Evolutionary conservation across 37 sponge, comb jelly and placozoan species (phyloP).

Genomic region (Dysidea cf. avara): DNA sequence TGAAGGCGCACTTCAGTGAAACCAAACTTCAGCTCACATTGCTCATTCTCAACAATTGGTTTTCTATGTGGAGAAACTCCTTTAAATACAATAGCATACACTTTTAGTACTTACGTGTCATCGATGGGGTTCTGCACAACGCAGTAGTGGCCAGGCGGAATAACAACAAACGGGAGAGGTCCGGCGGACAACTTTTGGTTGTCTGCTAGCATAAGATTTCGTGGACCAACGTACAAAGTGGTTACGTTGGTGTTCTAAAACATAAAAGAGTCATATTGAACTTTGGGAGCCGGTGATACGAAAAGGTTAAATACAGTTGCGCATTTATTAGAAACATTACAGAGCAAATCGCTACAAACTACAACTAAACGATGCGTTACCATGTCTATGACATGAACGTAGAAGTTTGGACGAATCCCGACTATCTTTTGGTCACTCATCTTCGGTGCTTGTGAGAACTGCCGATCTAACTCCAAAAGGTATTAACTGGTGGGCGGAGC

Average conservation of each 20-base stretch:
- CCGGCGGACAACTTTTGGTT: conserved; percentile 75
- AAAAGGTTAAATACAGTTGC: too few relatives aligned
- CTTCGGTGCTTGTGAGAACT: too few relatives aligned
- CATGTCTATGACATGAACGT: conserved; percentile 81
- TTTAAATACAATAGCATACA: neutral
- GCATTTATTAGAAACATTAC: too few relatives aligned
- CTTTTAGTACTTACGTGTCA: conserved; percentile 22
- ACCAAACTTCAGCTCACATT: conserved; percentile 71
- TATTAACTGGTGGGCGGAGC: too few relatives aligned
- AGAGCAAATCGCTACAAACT: too few relatives aligned
- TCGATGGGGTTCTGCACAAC: conserved; percentile 68
- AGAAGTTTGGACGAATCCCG: conserved; percentile 73
- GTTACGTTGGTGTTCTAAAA: conserved; percentile 80
- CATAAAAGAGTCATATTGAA: neutral
- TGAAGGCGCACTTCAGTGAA: conserved; percentile 71
- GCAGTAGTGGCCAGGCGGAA: conserved; percentile 83
- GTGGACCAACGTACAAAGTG: conserved; percentile 74
- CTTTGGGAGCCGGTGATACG: too few relatives aligned
- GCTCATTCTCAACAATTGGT: conserved; percentile 64
- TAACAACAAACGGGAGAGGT: conserved; percentile 67
- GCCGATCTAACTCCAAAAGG: too few relatives aligned
- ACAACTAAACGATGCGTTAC: too few relatives aligned
- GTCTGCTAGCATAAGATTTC: conserved; percentile 79
- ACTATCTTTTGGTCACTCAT: conserved; percentile 49
- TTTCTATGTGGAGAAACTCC: conserved; percentile 29